A percentile compares a stretch with the other conserved stretches of the same genome.
These are phyloP conservation scores for Pachyramphus minor DNA, from an alignment of 2,113 vertebrate species.

Conservation along the genomic window DNA sequence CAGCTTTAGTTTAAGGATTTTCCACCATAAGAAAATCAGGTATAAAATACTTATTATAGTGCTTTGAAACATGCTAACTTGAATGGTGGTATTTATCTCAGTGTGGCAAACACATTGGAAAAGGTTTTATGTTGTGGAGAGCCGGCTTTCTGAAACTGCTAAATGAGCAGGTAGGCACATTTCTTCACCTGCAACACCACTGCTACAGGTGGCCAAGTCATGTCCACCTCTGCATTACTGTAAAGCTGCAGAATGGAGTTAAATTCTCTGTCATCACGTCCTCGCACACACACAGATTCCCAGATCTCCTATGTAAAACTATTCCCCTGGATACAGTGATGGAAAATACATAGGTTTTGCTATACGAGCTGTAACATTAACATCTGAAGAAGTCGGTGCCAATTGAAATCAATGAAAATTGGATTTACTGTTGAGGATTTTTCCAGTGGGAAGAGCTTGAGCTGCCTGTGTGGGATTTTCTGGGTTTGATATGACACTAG, in stretches of 20 bases:
- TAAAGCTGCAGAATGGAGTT: not conserved
- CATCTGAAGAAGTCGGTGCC: not conserved
- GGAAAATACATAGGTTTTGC: not conserved
- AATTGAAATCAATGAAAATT: not conserved
- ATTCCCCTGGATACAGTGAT: not conserved
- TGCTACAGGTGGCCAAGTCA: not conserved
- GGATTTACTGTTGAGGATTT: not conserved
- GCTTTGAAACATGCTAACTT: not conserved
- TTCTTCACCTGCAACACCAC: not conserved
- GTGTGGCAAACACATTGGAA: not conserved
- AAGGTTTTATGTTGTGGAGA: not conserved
- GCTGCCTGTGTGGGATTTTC: not conserved
- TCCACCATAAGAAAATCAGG: not conserved
- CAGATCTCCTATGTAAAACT: not conserved
- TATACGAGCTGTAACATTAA: not conserved
- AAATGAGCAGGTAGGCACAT: not conserved
- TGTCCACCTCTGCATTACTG: not conserved
- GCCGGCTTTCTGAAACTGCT: not conserved
- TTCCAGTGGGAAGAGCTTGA: not conserved
- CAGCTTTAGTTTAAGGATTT: not conserved
- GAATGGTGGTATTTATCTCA: not conserved
- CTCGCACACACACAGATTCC: not conserved
- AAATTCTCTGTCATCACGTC: not conserved
- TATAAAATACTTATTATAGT: not conserved
- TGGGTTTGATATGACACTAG: not conserved